Percentiles rank a stretch among this genome's conserved stretches.
These are phyloP conservation scores for Macaria notata DNA, from an alignment of 2,888 invertebrate genomes.

Conservation along the genomic window DNA sequence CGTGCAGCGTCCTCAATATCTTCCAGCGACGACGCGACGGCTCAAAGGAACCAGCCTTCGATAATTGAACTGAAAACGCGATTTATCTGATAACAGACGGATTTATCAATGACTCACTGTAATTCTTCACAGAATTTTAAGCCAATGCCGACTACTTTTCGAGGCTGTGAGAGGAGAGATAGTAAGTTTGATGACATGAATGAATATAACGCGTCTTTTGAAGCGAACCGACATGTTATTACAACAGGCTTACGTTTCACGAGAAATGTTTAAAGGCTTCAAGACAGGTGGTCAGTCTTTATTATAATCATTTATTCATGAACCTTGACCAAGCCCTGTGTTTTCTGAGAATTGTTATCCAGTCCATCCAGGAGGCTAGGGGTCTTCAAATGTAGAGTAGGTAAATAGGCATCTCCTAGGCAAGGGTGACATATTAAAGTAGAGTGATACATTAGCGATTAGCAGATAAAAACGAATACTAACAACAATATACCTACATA, in stretches of 20 bases:
- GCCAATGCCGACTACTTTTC: conserved; percentile 18
- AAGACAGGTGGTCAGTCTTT: too few relatives aligned
- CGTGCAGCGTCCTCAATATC: conserved; percentile 52
- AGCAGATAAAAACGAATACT: too few relatives aligned
- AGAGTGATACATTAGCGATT: too few relatives aligned
- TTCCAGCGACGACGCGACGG: conserved; percentile 33
- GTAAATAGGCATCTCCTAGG: too few relatives aligned
- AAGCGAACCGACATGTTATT: conserved; percentile 9
- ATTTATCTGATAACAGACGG: conserved; percentile 39
- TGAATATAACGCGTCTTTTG: conserved; percentile 1
- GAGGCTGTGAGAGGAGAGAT: conserved; percentile 4
- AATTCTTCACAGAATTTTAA: conserved; percentile 23
- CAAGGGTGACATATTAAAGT: too few relatives aligned
- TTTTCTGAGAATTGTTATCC: too few relatives aligned
- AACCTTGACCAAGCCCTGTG: too few relatives aligned
- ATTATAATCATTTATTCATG: too few relatives aligned
- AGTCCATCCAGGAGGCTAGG: too few relatives aligned
- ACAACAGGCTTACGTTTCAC: conserved; percentile 2
- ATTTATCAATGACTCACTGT: conserved; percentile 29
- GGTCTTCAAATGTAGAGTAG: too few relatives aligned
- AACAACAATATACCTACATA: too few relatives aligned
- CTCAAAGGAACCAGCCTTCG: conserved; percentile 39
- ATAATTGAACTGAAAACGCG: conserved; percentile 44
- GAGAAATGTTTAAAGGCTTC: too few relatives aligned
- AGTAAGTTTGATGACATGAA: conserved; percentile 2